phyloP scores from a whole-genome alignment of 1,140 invertebrate species.

The Cepaea nemoralis region DNA sequence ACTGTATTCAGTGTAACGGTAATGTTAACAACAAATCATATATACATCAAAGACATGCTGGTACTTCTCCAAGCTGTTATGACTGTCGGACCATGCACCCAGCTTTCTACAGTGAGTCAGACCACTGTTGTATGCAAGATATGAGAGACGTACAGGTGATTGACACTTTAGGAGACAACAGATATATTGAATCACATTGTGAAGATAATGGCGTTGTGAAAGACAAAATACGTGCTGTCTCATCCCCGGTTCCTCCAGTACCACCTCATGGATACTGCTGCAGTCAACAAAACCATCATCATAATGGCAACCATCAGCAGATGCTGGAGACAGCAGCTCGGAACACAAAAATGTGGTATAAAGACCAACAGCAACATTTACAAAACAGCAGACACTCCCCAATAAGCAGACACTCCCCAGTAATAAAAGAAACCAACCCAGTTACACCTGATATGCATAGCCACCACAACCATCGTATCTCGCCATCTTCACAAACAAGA shows the following conservation, averaged over 20 bases:
- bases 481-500: not conserved
- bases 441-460: not conserved
- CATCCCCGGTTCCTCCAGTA: constrained; percentile 3
- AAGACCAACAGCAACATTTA: constrained; percentile 8
- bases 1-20: not conserved
- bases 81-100: constrained; percentile 18
- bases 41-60: not conserved
- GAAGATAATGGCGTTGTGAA: not conserved
- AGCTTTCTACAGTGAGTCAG: constrained; percentile 35
- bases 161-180: constrained; percentile 37
- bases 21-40: not conserved
- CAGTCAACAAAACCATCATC: not conserved
- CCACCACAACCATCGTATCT: not conserved
- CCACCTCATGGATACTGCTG: not conserved
- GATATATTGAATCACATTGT: not conserved
- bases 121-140: constrained; percentile 39
- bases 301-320: not conserved
- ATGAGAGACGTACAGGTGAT: constrained; percentile 45
- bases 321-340: not conserved
- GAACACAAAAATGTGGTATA: constrained; percentile 18
- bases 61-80: not conserved
- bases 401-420: constrained; percentile 17
- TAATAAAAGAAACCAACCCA: constrained; percentile 22
- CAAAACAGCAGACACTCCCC: constrained; percentile 22
- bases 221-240: not conserved